Evolutionary conservation across 1,140 invertebrate genomes (phyloP), one percentile per base, ranked within the genome.

Genomic region (Meloidogyne hapla): DNA sequence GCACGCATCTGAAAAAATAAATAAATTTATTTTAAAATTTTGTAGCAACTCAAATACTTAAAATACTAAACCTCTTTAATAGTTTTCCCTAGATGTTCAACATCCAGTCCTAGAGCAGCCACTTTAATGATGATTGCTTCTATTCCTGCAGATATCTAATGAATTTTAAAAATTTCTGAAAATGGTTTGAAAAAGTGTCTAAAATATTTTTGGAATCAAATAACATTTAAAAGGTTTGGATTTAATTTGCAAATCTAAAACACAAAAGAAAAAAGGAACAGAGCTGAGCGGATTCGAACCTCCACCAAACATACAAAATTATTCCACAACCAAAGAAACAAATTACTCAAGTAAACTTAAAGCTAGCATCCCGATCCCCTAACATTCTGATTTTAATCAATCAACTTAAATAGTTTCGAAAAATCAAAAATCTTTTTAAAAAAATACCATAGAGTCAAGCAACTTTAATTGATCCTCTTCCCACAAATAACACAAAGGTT

Each of bases 81-180:
- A 38, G 92, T 92, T 89, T 93, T 91, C 42, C 95, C 95, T 74
- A 99, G 90, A 90, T 98, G 94, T 82, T 92, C 91, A 62, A 93
- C 93, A 80, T 93, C 91, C 80, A 99, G 90, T 63, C 90, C 90
- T 62, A 85, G 68, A 2, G 84, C 81, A 12, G 85, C 84, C 6
- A 88, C 94, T 91, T 99, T 99, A 70, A 99, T 95, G 38, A 99
- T 90, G 81, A 98, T 93, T 62, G 96, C 95, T 87, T 95, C 91
- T 77, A 99, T 90, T 81, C 92, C 92, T 89, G 92, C 93, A 82
- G 65, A 33, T 66, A 81, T 83, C 71, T 73, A n/a, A 15, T 38
- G 3, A 21, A 28, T 3, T 21, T 40, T 38, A 69, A 33, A 15
- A 25, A 25, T 25, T 68, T 67, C 8, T 23, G 1, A 9, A 5